These are phyloP conservation scores for Diaperis boleti DNA, from an alignment of 2,888 invertebrate species.

Conservation along the genomic window DNA sequence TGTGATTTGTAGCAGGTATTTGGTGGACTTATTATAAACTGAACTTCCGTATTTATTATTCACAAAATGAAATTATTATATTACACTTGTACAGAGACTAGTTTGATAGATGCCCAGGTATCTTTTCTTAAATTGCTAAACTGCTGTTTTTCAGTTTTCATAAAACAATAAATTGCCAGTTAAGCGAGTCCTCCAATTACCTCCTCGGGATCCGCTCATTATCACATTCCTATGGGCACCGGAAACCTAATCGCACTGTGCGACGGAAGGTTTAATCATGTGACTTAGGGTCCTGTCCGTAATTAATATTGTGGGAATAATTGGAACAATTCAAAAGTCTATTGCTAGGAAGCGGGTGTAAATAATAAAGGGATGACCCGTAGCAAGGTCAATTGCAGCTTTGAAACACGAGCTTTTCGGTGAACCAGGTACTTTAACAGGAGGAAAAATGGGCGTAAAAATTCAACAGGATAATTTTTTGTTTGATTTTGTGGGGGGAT, in stretches of 20 bases:
- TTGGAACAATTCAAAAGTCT: conserved; percentile 36
- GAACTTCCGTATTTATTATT: too few species aligned
- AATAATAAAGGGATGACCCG: conserved; percentile 25
- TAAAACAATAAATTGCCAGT: too few species aligned
- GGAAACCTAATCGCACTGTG: conserved; percentile 34
- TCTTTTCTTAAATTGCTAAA: too few species aligned
- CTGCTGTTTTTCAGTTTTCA: too few species aligned
- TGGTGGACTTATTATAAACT: too few species aligned
- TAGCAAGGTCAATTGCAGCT: conserved; percentile 20
- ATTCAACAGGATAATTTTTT: conserved; percentile 5
- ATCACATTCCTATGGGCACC: conserved; percentile 42
- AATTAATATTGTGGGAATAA: conserved; percentile 42
- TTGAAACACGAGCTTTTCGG: conserved; percentile 6
- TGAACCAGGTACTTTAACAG: conserved; percentile 7
- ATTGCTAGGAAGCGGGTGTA: conserved; percentile 22
- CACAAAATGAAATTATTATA: too few species aligned
- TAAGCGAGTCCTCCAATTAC: conserved; percentile 16
- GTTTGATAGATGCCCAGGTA: too few species aligned
- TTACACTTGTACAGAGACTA: too few species aligned
- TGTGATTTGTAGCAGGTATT: too few species aligned
- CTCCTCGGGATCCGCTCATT: conserved; percentile 37
- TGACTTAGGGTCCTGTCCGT: conserved; percentile 29
- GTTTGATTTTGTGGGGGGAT: too few species aligned
- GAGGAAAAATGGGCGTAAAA: not conserved
- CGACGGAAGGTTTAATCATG: conserved; percentile 30